Percentiles rank a stretch among this genome's conserved stretches.
Evolutionary conservation across 2,888 invertebrate species (phyloP).

Genomic region (Meiosimyza decipiens): DNA sequence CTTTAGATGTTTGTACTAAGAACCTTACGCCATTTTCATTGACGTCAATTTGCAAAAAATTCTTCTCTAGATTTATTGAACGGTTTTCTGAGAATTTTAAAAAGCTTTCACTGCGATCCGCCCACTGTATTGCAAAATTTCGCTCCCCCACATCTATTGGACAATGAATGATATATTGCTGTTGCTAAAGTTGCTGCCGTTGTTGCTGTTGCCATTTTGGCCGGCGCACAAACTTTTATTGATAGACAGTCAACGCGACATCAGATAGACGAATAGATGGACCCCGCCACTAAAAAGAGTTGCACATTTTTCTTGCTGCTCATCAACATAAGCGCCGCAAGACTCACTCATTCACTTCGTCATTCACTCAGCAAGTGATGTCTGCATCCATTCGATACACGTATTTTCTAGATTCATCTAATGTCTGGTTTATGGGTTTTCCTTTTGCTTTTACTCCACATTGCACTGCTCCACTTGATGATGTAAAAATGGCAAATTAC

Average conservation of each 20-base stretch:
- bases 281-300: neutral
- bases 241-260: slow-evolving; percentile 28
- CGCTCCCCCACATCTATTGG: slow-evolving; percentile 14
- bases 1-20: neutral
- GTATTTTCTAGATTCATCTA: neutral
- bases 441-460: slow-evolving; percentile 27
- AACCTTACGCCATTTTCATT: slow-evolving; percentile 10
- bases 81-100: neutral
- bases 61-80: neutral
- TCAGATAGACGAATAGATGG: neutral
- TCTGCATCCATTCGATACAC: neutral
- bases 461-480: slow-evolving; percentile 31
- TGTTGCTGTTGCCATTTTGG: slow-evolving; percentile 19
- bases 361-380: slow-evolving; percentile 24
- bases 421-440: slow-evolving; percentile 20
- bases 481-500: slow-evolving; percentile 58
- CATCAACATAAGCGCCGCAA: neutral
- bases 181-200: slow-evolving; percentile 6
- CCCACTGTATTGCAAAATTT: slow-evolving; percentile 17
- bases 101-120: neutral
- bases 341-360: slow-evolving; percentile 10
- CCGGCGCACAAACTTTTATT: slow-evolving; percentile 10
- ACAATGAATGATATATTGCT: neutral
- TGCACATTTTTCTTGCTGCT: slow-evolving; percentile 7
- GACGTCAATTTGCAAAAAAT: neutral